Percentiles rank a stretch among this genome's conserved stretches.
These are phyloP conservation scores for Gerosis bhagava DNA, from an alignment of 2,888 invertebrate species.

Conservation along the genomic window DNA sequence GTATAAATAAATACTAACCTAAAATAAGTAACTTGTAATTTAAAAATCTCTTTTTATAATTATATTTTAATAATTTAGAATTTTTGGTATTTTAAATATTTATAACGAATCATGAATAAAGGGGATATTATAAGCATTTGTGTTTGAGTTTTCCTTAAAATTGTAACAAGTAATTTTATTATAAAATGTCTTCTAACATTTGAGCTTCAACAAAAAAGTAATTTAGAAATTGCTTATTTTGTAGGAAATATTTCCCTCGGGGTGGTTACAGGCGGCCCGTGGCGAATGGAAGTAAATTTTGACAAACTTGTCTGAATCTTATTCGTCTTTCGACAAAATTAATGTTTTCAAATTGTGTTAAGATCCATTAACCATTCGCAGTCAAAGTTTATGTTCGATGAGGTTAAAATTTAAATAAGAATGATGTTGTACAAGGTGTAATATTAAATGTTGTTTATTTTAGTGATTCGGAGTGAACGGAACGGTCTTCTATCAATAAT, in stretches of 20 bases:
- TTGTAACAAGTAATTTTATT: too few relatives aligned
- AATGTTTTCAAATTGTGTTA: slow-evolving; percentile 71
- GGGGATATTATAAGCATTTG: too few relatives aligned
- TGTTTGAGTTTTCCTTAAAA: too few relatives aligned
- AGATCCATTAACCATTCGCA: slow-evolving; percentile 74
- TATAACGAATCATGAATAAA: too few relatives aligned
- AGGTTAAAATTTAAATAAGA: slow-evolving; percentile 65
- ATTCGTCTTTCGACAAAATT: slow-evolving; percentile 68
- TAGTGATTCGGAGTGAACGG: too few relatives aligned
- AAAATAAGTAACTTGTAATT: too few relatives aligned
- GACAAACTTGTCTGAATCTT: slow-evolving; percentile 64
- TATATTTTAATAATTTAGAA: too few relatives aligned
- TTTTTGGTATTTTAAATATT: too few relatives aligned
- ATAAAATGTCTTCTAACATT: slow-evolving; percentile 5
- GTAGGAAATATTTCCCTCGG: slow-evolving; percentile 6
- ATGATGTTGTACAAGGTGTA: slow-evolving; percentile 43
- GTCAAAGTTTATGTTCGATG: slow-evolving; percentile 69
- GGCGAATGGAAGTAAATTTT: slow-evolving; percentile 63
- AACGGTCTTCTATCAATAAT: too few relatives aligned
- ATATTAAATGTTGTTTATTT: too few relatives aligned
- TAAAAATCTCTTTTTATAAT: too few relatives aligned
- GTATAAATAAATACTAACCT: too few relatives aligned
- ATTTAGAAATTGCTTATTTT: slow-evolving; percentile 15
- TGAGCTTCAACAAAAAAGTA: slow-evolving; percentile 9
- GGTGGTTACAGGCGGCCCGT: slow-evolving; percentile 47